These are phyloP conservation scores for Brevipalpus yothersi DNA, from an alignment of 1,140 invertebrate species.

Conservation along the genomic window DNA sequence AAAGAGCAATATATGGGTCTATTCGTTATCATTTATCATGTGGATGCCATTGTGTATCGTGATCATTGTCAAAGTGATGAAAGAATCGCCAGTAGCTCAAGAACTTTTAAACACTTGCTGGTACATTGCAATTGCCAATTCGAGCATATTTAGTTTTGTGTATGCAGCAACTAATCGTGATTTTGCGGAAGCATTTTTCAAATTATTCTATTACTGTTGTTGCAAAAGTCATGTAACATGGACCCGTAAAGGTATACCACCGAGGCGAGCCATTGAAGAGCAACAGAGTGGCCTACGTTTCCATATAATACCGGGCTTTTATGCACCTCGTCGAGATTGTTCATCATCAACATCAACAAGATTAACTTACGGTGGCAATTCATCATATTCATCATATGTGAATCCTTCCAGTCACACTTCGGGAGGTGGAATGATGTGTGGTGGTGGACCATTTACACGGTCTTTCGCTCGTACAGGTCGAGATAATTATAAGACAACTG, in stretches of 20 bases:
- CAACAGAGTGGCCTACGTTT: conserved; percentile 26
- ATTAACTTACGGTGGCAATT: background rate
- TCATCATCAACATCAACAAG: background rate
- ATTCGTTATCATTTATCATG: conserved; percentile 31
- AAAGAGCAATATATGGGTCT: conserved; percentile 35
- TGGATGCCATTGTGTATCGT: conserved; percentile 36
- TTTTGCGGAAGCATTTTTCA: conserved; percentile 45
- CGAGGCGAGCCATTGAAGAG: background rate
- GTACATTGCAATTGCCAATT: conserved; percentile 40
- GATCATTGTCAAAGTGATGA: background rate
- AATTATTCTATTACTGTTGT: conserved; percentile 54
- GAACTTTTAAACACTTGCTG: conserved; percentile 33
- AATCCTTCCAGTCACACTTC: background rate
- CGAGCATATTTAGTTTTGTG: conserved; percentile 36
- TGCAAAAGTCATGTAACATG: conserved; percentile 50
- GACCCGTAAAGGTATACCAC: conserved; percentile 4
- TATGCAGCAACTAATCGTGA: conserved; percentile 37
- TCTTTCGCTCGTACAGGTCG: background rate
- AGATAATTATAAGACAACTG: background rate
- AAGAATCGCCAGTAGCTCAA: conserved; percentile 15
- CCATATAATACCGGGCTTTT: conserved; percentile 46
- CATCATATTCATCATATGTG: background rate
- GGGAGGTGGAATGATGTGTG: background rate
- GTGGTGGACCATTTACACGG: background rate
- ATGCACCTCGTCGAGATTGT: conserved; percentile 16